Percentiles rank a stretch among this genome's conserved stretches.
Conservation (phyloP, 2,888 invertebrate species). For the Rhamphomyia laevipes region DNA sequence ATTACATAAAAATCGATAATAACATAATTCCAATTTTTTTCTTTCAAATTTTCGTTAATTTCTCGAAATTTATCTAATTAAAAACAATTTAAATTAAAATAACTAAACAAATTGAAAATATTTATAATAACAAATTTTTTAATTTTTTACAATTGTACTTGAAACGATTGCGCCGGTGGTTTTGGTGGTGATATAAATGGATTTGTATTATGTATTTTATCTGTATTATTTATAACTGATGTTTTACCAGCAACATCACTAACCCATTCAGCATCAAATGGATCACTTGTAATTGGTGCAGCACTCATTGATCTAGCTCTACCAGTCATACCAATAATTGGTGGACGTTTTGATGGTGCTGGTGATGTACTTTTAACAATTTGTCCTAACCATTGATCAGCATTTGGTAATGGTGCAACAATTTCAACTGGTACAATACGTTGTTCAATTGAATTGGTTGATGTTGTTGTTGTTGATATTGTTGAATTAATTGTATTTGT, state of each 20-base stretch:
- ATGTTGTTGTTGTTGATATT: slow-evolving; percentile 19
- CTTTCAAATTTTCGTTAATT: too few relatives aligned
- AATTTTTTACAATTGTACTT: slow-evolving; percentile 35
- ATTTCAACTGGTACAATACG: slow-evolving; percentile 30
- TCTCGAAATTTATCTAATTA: too few relatives aligned
- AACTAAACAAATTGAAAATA: too few relatives aligned
- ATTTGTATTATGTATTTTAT: slow-evolving; percentile 32
- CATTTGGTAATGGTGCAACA: slow-evolving; percentile 52
- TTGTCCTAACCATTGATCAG: slow-evolving; percentile 73
- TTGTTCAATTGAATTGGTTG: slow-evolving; percentile 5
- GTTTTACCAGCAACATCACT: slow-evolving; percentile 44
- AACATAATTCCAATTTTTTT: too few relatives aligned
- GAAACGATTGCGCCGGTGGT: slow-evolving; percentile 37
- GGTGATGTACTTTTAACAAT: slow-evolving; percentile 50
- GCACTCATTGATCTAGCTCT: slow-evolving; percentile 47
- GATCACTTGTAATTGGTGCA: slow-evolving; percentile 41
- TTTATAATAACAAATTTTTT: too few relatives aligned
- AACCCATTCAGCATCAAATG: slow-evolving; percentile 80
- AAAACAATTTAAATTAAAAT: too few relatives aligned
- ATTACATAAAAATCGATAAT: too few relatives aligned
- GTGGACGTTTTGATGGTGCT: slow-evolving; percentile 43
- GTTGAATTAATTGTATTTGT: slow-evolving; percentile 18
- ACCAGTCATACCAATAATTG: slow-evolving; percentile 41
- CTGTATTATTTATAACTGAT: slow-evolving; percentile 1
- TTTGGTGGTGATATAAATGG: slow-evolving; percentile 39